Conservation (phyloP, 2,113 vertebrate genomes). For the Rynchops niger region DNA sequence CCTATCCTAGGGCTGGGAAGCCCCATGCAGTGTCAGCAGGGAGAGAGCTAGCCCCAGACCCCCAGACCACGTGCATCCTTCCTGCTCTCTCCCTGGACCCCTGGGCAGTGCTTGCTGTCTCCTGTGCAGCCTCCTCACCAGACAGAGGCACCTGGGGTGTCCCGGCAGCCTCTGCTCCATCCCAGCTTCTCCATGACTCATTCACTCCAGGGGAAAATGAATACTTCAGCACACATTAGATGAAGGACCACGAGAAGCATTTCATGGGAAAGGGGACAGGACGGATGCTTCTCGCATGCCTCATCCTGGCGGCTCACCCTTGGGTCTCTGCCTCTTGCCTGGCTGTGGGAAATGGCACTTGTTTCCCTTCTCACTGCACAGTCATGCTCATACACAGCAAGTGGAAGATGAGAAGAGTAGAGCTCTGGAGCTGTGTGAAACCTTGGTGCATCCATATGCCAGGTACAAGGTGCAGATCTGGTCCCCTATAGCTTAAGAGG, state of each 20-base stretch:
- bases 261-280: constrained; percentile 41
- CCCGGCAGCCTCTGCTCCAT: not conserved
- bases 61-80: fast-evolving
- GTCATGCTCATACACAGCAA: fast-evolving
- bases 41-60: not conserved
- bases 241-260: not conserved
- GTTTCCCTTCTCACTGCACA: not conserved
- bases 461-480: fast-evolving
- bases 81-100: not conserved
- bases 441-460: not conserved
- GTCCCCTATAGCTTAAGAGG: not conserved
- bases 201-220: constrained; percentile 23
- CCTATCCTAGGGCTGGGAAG: not conserved
- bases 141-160: not conserved
- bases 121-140: not conserved
- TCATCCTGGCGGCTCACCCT: not conserved
- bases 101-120: not conserved
- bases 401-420: not conserved
- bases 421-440: not conserved
- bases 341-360: constrained; percentile 47
- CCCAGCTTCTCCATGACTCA: constrained; percentile 10
- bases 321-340: not conserved
- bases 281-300: constrained; percentile 29
- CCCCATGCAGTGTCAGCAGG: fast-evolving
- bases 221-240: not conserved